Percentiles rank a stretch among this genome's conserved stretches.
phyloP scores from a whole-genome alignment of 37 sponge, comb jelly and placozoan genomes.

The Aphrocallistes beatrix region DNA sequence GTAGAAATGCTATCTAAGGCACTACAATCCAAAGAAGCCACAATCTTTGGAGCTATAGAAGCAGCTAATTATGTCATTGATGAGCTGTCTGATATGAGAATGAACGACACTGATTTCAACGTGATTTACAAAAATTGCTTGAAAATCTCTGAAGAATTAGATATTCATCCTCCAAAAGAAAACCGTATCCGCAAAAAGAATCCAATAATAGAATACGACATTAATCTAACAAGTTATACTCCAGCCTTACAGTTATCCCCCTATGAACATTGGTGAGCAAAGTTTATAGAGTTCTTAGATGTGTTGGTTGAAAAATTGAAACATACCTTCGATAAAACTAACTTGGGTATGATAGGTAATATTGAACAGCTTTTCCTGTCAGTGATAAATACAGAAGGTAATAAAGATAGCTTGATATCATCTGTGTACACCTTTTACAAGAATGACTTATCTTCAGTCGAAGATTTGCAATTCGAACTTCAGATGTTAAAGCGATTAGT shows the following conservation, averaged over 20 bases:
- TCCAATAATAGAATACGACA: background rate
- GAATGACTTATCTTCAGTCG: background rate
- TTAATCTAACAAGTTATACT: background rate
- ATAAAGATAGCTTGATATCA: background rate
- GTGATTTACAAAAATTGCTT: no score
- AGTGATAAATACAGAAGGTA: background rate
- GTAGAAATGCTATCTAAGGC: no score
- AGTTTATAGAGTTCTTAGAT: constrained; percentile 14
- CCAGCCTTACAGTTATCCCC: constrained; percentile 8
- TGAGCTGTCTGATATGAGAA: no score
- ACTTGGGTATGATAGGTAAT: constrained; percentile 1
- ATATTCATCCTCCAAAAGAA: no score
- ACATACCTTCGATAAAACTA: background rate
- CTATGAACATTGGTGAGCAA: background rate
- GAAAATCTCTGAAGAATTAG: no score
- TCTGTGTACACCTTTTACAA: constrained; percentile 3
- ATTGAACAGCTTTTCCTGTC: background rate
- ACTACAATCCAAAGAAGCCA: no score
- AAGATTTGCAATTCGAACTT: constrained; percentile 15
- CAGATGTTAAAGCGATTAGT: background rate
- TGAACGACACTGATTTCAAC: no score
- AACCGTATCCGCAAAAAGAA: no score
- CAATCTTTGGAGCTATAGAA: no score
- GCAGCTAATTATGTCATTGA: no score
- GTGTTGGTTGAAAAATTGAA: constrained; percentile 18